Evolutionary conservation across 2,888 invertebrate genomes (phyloP), one percentile per base, ranked within the genome.

Genomic region (Agrochola circellaris): DNA sequence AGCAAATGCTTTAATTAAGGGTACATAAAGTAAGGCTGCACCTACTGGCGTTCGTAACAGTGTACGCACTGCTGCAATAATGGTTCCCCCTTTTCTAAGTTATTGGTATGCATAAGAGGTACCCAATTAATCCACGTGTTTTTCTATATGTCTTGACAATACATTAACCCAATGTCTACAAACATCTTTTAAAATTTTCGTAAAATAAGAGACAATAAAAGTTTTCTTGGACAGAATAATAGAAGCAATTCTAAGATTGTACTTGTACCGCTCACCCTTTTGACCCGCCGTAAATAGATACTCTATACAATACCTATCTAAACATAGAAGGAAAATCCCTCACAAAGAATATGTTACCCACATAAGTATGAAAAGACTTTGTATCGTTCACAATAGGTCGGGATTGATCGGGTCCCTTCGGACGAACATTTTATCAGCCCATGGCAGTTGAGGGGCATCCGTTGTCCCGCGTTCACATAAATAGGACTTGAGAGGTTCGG

Each of bases 391-490:
- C 92, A 93, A 93, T 92, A 88, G 90, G 87, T 86, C 79, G 88
- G 90, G 91, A 91, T 91, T 90, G 92, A 91, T 92, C 89, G 90
- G 84, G 89, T 90, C 89, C 89, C 88, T 90, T 89, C 74, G 89
- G 90, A 89, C 89, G 90, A 89, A 89, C 90, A 89, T 91, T 92
- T 92, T 93, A 93, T 93, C 93, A 91, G 91, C 85, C 88, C 89
- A 85, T 88, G 81, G 86, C 92, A 91, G 92, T 90, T 89, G 89
- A 89, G 90, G 89, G 90, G 89, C 87, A 89, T 91, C 89, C 88
- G 87, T 84, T 86, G 85, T 91, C 88, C 88, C 89, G 80, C 83
- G 84, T 83, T 88, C 89, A 88, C 86, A 90, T 87, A 89, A 89
- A 89, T 89, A 84, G 84, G 84, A 81, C 80, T 86, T 88, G 87